Evolutionary conservation across 37 sponge, comb jelly and placozoan species (phyloP), one percentile per base, ranked within the genome.

Genomic region (Lycopodina hypogea): DNA sequence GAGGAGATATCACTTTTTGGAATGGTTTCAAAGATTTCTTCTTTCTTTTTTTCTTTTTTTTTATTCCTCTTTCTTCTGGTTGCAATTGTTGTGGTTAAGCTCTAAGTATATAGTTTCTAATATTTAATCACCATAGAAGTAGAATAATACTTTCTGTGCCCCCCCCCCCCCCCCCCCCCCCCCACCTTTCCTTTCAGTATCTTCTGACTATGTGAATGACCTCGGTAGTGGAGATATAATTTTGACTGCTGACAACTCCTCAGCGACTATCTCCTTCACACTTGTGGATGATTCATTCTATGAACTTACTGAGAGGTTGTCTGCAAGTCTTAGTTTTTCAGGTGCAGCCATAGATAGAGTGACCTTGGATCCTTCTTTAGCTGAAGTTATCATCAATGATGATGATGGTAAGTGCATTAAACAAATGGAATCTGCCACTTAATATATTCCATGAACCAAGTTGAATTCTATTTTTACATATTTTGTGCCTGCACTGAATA

Each of bases 351-450:
- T 45, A 4, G 8, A 4, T 8, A 2, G 33, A 18, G 62, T 60
- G 6, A 40, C 22, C 23, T 38, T 76, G 17, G 11, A 1, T 38
- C 76, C 76, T 40, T 2, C 29, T 29, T 17, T 14, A 8, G 76
- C 62, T 39, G 45, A 38, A 4, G 62, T 76, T 33, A 38, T n/a
- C 7, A 76, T 76, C 33, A 8, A 19, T 8, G 66, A 65, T 65
- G 76, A 76, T 40, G 76, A 76, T 59, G 40, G 76, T 76, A 76
- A 40, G 48, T 70, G 7, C 48, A 45, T 45, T n/a, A n/a, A n/a
- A n/a, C n/a, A n/a, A n/a, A n/a, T n/a, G n/a, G n/a, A n/a, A n/a
- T n/a, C n/a, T n/a, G n/a, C n/a, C n/a, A n/a, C n/a, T n/a, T n/a
- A n/a, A n/a, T n/a, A n/a, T n/a, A n/a, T n/a, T n/a, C n/a, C n/a